Conservation (phyloP, 2,888 invertebrate species). For the Trachelus stipa region DNA sequence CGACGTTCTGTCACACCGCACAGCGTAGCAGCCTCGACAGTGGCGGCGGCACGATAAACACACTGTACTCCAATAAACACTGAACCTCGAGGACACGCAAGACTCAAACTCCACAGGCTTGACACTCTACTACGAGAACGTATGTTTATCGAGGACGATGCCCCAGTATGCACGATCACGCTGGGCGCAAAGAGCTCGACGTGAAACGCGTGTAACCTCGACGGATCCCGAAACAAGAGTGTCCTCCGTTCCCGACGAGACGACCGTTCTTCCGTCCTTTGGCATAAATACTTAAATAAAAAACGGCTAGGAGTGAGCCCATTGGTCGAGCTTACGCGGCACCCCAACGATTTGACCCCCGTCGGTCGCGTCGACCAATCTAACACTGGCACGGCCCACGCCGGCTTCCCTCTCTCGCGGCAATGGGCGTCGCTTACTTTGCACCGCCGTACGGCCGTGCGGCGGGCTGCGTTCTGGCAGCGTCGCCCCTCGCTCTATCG, state of each 20-base stretch:
- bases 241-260: conserved; percentile 50
- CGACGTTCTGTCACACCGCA: conserved; percentile 56
- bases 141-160: background rate
- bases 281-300: conserved; percentile 44
- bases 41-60: conserved; percentile 29
- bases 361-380: conserved; percentile 45
- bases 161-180: conserved; percentile 20
- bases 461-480: conserved; percentile 6
- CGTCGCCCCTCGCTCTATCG: conserved; percentile 16
- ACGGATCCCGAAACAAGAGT: conserved; percentile 63
- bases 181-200: conserved; percentile 18
- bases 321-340: conserved; percentile 46
- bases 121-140: background rate
- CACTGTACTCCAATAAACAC: conserved; percentile 22
- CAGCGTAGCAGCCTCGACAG: conserved; percentile 24
- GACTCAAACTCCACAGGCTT: background rate
- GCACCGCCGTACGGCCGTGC: conserved; percentile 1
- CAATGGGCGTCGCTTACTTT: conserved; percentile 41
- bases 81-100: background rate
- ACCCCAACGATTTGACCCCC: conserved; percentile 44
- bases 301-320: conserved; percentile 35
- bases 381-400: conserved; percentile 47
- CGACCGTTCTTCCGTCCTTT: conserved; percentile 36
- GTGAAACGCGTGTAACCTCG: conserved; percentile 56
- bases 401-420: conserved; percentile 39